phyloP scores from a whole-genome alignment of 1,140 invertebrate species.

The Conus ventricosus region DNA sequence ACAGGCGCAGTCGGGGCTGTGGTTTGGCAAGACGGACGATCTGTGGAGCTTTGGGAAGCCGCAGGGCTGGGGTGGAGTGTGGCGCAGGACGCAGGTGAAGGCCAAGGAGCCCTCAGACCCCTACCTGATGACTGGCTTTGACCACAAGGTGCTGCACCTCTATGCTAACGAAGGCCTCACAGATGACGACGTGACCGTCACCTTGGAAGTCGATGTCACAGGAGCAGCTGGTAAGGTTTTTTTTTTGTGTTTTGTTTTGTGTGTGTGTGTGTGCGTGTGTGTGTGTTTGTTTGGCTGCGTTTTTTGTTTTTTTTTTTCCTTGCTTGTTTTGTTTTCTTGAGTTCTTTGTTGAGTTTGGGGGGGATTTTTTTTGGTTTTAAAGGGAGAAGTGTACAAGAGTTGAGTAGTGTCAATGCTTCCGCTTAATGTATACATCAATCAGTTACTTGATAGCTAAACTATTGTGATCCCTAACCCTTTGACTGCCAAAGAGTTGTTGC shows the following conservation, averaged over 20 bases:
- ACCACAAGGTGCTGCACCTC: slow-evolving; percentile 49
- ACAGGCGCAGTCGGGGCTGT: slow-evolving; percentile 50
- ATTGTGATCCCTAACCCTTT: too few relatives aligned
- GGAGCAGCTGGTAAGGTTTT: slow-evolving; percentile 45
- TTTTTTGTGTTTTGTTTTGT: neutral
- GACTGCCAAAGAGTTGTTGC: too few relatives aligned
- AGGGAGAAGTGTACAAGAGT: too few relatives aligned
- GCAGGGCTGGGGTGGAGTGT: slow-evolving; percentile 46
- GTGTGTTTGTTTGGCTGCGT: neutral
- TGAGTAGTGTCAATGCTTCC: too few relatives aligned
- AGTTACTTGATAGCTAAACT: too few relatives aligned
- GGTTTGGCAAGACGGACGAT: slow-evolving; percentile 57
- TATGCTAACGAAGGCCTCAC: slow-evolving; percentile 24
- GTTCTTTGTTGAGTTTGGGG: too few relatives aligned
- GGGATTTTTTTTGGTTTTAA: too few relatives aligned
- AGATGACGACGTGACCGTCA: neutral
- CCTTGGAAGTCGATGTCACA: slow-evolving; percentile 46
- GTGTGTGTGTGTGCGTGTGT: neutral
- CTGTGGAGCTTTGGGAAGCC: slow-evolving; percentile 54
- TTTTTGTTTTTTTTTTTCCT: neutral
- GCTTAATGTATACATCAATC: too few relatives aligned
- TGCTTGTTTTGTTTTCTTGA: neutral
- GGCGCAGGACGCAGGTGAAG: slow-evolving; percentile 29
- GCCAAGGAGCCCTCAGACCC: slow-evolving; percentile 34
- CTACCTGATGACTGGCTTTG: slow-evolving; percentile 50